These are phyloP conservation scores for Varanus salvator DNA, from an alignment of 2,113 vertebrate genomes.

Conservation along the genomic window DNA sequence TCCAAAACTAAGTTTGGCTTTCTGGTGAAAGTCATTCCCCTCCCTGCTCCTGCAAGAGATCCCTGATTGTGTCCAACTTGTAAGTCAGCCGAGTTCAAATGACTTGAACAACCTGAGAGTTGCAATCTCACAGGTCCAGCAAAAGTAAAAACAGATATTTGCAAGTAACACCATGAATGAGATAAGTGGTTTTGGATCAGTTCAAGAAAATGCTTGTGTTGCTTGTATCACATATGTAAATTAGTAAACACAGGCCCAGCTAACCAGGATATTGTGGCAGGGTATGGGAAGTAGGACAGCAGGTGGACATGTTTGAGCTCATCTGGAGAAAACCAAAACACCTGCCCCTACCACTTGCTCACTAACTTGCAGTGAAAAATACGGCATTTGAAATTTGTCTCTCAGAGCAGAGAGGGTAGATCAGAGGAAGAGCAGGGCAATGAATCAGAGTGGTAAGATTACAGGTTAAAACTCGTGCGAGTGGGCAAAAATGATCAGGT, in stretches of 20 bases:
- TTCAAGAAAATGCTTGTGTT: neutral
- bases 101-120: conserved; percentile 11
- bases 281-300: neutral
- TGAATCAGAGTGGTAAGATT: neutral
- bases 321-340: neutral
- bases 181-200: neutral
- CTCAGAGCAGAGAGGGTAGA: conserved; percentile 16
- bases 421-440: neutral
- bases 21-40: too few relatives aligned
- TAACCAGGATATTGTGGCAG: neutral
- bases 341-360: neutral
- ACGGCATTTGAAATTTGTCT: neutral
- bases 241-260: neutral
- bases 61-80: neutral
- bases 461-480: too few relatives aligned
- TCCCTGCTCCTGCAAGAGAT: conserved; percentile 11
- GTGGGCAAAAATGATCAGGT: neutral
- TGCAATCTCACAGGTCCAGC: conserved; percentile 5
- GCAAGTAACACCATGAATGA: neutral
- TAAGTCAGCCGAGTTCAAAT: conserved; percentile 44
- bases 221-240: neutral
- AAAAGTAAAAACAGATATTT: conserved; percentile 37
- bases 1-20: too few relatives aligned
- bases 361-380: neutral
- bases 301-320: neutral